Conservation (phyloP, 2,888 invertebrate genomes). For the Apoda limacodes region DNA sequence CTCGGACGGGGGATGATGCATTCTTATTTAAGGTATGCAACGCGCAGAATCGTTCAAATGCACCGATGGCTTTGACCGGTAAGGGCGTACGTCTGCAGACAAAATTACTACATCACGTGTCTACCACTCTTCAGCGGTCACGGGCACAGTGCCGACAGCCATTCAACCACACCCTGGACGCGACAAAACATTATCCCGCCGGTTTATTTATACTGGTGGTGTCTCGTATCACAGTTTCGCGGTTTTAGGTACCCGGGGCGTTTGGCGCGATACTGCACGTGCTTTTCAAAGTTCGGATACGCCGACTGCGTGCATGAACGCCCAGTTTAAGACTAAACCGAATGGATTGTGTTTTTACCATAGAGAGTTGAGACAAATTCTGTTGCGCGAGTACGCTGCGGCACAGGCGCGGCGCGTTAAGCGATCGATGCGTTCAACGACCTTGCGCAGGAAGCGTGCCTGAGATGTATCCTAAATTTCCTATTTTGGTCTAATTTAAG, state of each 20-base stretch:
- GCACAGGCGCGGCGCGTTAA: conserved; percentile 33
- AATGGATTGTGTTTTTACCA: conserved; percentile 34
- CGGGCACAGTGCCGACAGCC: conserved; percentile 26
- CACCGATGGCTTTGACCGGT: conserved; percentile 22
- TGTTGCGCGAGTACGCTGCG: conserved; percentile 33
- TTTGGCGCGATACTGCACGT: conserved; percentile 22
- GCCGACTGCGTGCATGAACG: conserved; percentile 47
- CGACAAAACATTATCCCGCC: conserved; percentile 7
- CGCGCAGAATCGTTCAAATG: conserved; percentile 35
- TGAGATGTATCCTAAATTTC: conserved; percentile 3
- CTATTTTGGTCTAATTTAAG: too few relatives aligned
- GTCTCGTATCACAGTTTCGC: conserved; percentile 39
- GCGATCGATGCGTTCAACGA: conserved; percentile 50
- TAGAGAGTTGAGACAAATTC: conserved; percentile 35
- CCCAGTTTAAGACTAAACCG: conserved; percentile 45
- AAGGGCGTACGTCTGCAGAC: conserved; percentile 22
- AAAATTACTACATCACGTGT: conserved; percentile 34
- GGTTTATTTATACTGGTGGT: conserved; percentile 27
- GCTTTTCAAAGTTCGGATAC: conserved; percentile 35
- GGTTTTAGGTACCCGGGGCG: conserved; percentile 22
- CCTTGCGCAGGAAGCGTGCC: conserved; percentile 38
- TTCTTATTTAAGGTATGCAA: too few relatives aligned
- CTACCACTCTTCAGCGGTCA: conserved; percentile 21
- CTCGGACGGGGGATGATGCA: too few relatives aligned
- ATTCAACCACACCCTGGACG: conserved; percentile 39